phyloP scores from a whole-genome alignment of 2,888 invertebrate genomes.

The Phrixothrix hirtus region DNA sequence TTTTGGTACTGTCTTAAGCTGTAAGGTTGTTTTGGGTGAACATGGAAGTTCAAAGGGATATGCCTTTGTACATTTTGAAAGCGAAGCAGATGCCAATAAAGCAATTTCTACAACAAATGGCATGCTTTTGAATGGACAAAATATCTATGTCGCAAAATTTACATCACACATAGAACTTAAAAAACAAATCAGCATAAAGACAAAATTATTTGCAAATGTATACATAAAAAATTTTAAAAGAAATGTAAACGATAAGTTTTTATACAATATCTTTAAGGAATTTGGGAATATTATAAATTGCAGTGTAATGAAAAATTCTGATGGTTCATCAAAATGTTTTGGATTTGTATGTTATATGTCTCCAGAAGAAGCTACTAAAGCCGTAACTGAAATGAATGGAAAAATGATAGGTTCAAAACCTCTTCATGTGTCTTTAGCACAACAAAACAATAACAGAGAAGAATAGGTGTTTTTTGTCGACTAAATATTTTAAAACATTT shows the following conservation, averaged over 20 bases:
- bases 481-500: too few relatives aligned
- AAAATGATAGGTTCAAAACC: background rate
- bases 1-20: constrained; percentile 97
- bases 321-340: constrained; percentile 93
- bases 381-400: background rate
- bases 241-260: constrained; percentile 84
- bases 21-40: constrained; percentile 96
- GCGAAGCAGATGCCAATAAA: constrained; percentile 94
- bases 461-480: too few relatives aligned
- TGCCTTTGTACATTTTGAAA: constrained; percentile 98
- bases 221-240: constrained; percentile 98
- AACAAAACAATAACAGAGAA: too few relatives aligned
- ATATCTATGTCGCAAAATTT: constrained; percentile 97
- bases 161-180: constrained; percentile 96
- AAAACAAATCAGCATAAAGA: constrained; percentile 94
- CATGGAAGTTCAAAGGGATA: constrained; percentile 93
- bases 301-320: constrained; percentile 88
- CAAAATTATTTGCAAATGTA: constrained; percentile 95
- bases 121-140: constrained; percentile 98
- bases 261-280: constrained; percentile 87
- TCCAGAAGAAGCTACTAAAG: background rate
- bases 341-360: background rate
- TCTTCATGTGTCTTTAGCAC: background rate
- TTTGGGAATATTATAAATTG: constrained; percentile 91
- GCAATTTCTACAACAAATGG: constrained; percentile 98